phyloP scores from a whole-genome alignment of 2,888 invertebrate species.

The Sphaerophoria rueppellii region DNA sequence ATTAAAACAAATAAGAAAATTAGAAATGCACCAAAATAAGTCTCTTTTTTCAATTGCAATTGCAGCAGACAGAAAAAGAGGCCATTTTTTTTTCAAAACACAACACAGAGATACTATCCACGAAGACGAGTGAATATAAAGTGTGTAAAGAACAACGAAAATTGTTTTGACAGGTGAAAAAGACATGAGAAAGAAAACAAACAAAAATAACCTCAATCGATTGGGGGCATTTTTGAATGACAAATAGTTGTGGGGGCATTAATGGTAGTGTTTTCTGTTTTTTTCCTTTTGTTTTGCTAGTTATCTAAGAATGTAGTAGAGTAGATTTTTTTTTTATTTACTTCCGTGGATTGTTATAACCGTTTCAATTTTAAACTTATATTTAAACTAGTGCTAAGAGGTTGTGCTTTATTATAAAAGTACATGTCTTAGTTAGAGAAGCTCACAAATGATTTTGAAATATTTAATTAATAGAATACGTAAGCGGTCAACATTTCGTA shows the following conservation, averaged over 20 bases:
- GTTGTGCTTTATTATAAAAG: too few relatives aligned
- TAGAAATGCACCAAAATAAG: constrained; percentile 10
- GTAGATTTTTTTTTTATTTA: too few relatives aligned
- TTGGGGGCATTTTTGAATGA: constrained; percentile 36
- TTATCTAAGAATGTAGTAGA: constrained; percentile 55
- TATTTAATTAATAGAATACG: too few relatives aligned
- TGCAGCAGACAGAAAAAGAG: constrained; percentile 33
- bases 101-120: neutral
- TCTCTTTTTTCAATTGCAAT: constrained; percentile 52
- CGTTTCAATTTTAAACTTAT: too few relatives aligned
- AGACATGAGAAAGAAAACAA: neutral
- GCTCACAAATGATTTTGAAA: too few relatives aligned
- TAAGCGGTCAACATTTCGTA: too few relatives aligned
- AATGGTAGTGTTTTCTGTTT: constrained; percentile 12
- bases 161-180: constrained; percentile 55
- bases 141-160: constrained; percentile 30
- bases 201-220: constrained; percentile 36
- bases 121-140: constrained; percentile 4
- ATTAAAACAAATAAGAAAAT: constrained; percentile 2
- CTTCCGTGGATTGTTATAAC: too few relatives aligned
- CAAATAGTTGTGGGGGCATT: constrained; percentile 35
- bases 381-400: too few relatives aligned
- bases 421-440: too few relatives aligned
- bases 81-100: constrained; percentile 59
- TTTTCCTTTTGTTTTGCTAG: too few relatives aligned